Base-by-base conservation (phyloP, 2,797 vertebrate species). In the Tenualosa ilisha region DNA sequence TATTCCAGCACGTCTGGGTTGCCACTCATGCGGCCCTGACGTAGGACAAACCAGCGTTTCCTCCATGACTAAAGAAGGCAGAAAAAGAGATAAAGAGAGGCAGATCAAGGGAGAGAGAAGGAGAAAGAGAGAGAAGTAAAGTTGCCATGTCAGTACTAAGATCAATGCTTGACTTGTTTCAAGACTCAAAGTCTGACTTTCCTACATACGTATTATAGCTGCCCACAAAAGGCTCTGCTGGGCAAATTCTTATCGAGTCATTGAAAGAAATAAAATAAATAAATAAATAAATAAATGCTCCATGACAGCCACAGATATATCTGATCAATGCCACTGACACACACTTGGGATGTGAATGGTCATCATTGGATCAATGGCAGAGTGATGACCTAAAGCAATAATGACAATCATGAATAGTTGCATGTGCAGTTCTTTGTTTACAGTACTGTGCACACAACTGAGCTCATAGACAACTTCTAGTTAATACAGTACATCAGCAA, bases 11-110 rank as follows among this genome's bases (percentile, higher is more conserved):
- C 98, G 0, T 99, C 98, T 0, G 97, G 98, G 87, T 99, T 97
- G 0, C 98, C 98, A 0, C 97, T 97, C 98, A 99, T 97, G 82
- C 98, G 97, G 40, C 98, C 98, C 83, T 96, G 93, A 56, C 98
- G 97, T 37, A 99, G 95, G 85, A 99, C 97, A 2, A 99, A 99
- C 98, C 98, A 99, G 81, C 98, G 97, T 91, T 97, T 98, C 88
- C 98, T 93, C 98, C 98, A 99, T 6, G 97, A 97, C 98, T 99
- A 93, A 6, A 85, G 82, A 40, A 88, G 51, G 91, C 43, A 24
- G 68, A 87, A 11, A 7, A 50, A 72, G 56, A 72, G 46, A 15
- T 24, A 53, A 75, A 72, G 56, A 83, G 53, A 79, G 59, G 65
- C 46, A 0, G 20, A 26, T 68, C 68, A 2, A 81, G 5, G 31